These are phyloP conservation scores for Sander lucioperca DNA, from an alignment of 2,113 vertebrate genomes.

Conservation along the genomic window DNA sequence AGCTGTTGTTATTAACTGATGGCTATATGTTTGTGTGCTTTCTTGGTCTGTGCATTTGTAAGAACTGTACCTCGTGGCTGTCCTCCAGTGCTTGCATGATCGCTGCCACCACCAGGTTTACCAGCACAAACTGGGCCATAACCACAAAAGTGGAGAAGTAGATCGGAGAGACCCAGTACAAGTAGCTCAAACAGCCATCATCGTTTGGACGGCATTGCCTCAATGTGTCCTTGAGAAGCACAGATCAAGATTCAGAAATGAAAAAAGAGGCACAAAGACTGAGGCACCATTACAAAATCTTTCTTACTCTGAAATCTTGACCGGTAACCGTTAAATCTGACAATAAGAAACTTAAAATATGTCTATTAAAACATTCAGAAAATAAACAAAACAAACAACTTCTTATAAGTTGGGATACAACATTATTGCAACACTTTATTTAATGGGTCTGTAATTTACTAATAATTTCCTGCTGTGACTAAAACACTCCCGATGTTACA, in stretches of 20 bases:
- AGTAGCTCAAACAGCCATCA: fast-evolving
- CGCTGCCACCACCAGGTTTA: conserved; percentile 18
- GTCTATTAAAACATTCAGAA: too few relatives aligned
- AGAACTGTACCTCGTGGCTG: not conserved
- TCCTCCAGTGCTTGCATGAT: conserved; percentile 25
- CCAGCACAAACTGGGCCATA: conserved; percentile 37
- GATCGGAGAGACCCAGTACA: not conserved
- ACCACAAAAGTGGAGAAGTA: conserved; percentile 3
- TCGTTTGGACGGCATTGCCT: not conserved
- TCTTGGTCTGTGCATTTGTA: not conserved
- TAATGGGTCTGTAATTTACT: too few relatives aligned
- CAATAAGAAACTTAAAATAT: too few relatives aligned
- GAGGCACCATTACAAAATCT: too few relatives aligned
- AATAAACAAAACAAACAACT: too few relatives aligned
- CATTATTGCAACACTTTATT: too few relatives aligned
- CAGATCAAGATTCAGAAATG: not conserved
- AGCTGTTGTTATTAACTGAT: not conserved
- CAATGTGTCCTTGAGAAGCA: conserved; percentile 14
- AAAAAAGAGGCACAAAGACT: not conserved
- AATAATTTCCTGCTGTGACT: too few relatives aligned
- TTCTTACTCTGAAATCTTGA: too few relatives aligned
- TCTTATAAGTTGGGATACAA: too few relatives aligned
- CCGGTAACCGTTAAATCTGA: too few relatives aligned
- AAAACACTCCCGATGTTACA: too few relatives aligned
- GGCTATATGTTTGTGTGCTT: not conserved